phyloP scores from a whole-genome alignment of 2,888 invertebrate genomes.

The Idaea aversata region DNA sequence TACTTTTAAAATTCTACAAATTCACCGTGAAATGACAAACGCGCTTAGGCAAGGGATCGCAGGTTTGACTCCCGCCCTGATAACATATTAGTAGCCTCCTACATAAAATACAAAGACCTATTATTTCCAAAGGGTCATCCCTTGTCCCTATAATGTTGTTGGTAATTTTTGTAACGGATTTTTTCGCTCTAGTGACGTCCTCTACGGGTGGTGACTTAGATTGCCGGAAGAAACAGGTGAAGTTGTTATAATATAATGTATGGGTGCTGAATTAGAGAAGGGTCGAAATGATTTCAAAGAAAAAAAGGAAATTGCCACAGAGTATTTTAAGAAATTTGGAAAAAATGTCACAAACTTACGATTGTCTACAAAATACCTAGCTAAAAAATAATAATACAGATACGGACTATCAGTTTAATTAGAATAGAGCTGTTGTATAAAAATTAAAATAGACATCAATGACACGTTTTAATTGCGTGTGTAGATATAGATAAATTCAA shows the following conservation, averaged over 20 bases:
- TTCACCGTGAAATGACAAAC: no score
- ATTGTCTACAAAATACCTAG: not conserved
- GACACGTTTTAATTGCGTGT: slow-evolving; percentile 24
- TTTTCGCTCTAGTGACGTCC: slow-evolving; percentile 62
- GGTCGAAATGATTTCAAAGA: not conserved
- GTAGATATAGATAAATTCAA: slow-evolving; percentile 45
- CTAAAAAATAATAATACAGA: not conserved
- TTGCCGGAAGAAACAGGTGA: slow-evolving; percentile 59
- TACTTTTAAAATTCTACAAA: not conserved
- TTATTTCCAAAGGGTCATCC: not conserved
- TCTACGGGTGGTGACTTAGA: slow-evolving; percentile 50
- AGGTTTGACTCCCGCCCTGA: no score
- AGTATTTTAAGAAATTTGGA: no score
- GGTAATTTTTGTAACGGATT: slow-evolving; percentile 59
- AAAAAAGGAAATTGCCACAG: not conserved
- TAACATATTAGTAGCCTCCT: no score
- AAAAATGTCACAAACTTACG: not conserved
- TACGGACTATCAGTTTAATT: slow-evolving; percentile 1
- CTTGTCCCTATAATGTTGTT: not conserved
- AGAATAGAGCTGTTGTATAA: slow-evolving; percentile 13
- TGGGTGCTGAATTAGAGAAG: slow-evolving; percentile 8
- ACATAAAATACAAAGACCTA: no score
- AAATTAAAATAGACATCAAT: slow-evolving; percentile 17
- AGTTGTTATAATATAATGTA: slow-evolving; percentile 16
- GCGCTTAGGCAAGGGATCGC: no score